phyloP scores from a whole-genome alignment of 1,140 invertebrate genomes.

The Cydia strobilella region DNA sequence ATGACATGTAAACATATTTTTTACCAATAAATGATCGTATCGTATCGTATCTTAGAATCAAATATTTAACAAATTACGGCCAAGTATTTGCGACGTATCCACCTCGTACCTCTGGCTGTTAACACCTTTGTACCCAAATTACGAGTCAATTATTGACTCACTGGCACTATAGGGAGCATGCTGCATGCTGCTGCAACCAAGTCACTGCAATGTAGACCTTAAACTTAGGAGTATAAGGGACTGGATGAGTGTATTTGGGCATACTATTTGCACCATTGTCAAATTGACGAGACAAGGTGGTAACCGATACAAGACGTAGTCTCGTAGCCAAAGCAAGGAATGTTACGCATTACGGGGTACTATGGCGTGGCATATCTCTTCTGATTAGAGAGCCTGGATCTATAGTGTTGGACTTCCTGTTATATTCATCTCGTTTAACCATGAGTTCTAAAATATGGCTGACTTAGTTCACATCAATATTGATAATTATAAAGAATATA shows the following conservation, averaged over 20 bases:
- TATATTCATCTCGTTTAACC: not conserved
- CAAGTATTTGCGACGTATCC: conserved; percentile 13
- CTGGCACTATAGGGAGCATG: not conserved
- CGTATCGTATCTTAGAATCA: too few species aligned
- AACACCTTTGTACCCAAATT: conserved; percentile 18
- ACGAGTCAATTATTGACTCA: conserved; percentile 11
- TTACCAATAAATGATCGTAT: too few species aligned
- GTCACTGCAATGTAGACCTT: not conserved
- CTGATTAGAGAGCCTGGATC: not conserved
- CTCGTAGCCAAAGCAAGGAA: not conserved
- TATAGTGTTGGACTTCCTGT: not conserved
- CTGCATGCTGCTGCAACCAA: not conserved
- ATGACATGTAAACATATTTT: too few species aligned
- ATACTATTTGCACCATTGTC: not conserved
- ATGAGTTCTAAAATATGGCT: not conserved
- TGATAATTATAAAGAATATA: not conserved
- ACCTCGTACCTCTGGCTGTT: not conserved
- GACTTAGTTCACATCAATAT: not conserved
- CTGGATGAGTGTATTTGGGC: not conserved
- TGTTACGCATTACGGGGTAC: not conserved
- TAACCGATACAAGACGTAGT: not conserved
- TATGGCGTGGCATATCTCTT: not conserved
- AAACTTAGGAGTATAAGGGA: not conserved
- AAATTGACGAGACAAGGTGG: conserved; percentile 3
- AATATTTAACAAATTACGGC: conserved; percentile 9